Conservation (phyloP, 2,888 invertebrate species). For the Coleophora flavipennella region DNA sequence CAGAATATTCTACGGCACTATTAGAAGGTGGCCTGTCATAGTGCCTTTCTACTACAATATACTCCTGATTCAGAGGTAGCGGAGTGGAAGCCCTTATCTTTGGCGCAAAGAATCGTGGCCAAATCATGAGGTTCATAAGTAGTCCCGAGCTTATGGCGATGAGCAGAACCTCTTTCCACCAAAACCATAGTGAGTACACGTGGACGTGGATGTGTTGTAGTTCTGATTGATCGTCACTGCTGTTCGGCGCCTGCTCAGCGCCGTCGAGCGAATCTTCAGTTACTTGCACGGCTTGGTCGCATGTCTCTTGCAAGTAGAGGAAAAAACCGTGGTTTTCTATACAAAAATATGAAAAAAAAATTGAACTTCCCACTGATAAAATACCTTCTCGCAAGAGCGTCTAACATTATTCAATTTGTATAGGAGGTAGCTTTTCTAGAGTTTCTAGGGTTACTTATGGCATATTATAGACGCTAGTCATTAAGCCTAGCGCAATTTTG, state of each 20-base stretch:
- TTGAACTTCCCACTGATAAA: no score
- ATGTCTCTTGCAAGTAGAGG: slow-evolving; percentile 75
- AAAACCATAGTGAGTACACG: slow-evolving; percentile 83
- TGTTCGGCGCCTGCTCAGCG: slow-evolving; percentile 18
- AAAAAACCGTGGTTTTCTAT: slow-evolving; percentile 83
- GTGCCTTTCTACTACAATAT: slow-evolving; percentile 47
- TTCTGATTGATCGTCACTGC: slow-evolving; percentile 51
- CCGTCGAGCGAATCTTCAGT: slow-evolving; percentile 19
- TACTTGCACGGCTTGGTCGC: slow-evolving; percentile 57
- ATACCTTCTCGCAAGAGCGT: no score
- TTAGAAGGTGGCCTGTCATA: slow-evolving; percentile 31
- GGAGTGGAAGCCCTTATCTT: slow-evolving; percentile 30
- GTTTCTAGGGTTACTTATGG: no score
- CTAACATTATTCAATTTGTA: no score
- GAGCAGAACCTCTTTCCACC: slow-evolving; percentile 85
- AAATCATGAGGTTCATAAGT: slow-evolving; percentile 77
- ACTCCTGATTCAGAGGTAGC: slow-evolving; percentile 41
- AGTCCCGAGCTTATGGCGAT: slow-evolving; percentile 83
- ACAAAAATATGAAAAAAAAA: no score
- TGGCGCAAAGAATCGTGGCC: slow-evolving; percentile 62
- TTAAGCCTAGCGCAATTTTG: no score
- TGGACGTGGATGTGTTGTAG: slow-evolving; percentile 79
- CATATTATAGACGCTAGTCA: no score
- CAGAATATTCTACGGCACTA: slow-evolving; percentile 48
- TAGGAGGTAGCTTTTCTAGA: no score